Base-by-base conservation (phyloP, 23 tunicate species). In the Pegea sp. region DNA sequence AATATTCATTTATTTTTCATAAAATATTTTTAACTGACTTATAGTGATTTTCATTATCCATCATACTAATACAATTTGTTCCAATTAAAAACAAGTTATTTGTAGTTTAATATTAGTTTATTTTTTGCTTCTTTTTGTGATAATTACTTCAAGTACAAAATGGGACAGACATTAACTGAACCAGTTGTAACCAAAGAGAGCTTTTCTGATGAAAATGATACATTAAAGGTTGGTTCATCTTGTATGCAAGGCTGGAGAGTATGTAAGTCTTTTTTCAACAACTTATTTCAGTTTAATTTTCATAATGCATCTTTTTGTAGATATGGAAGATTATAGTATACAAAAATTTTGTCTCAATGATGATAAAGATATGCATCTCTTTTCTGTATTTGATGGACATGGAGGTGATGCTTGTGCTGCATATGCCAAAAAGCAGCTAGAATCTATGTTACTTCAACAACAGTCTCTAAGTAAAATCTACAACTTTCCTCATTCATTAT, bases 201-300 rank as follows among this genome's bases (percentile, higher is more conserved):
- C 5, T 49, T 72, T 29, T 63, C 68, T 49, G 95, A 84, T 68
- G 95, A 84, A 56, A 84, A 84, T 31, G 77, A 84, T 44, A 42
- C 38, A 3, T 38, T 84, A 22, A 73, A 84, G 62, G 70, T 89
- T 57, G 90, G 75, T 21, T 75, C 79, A 4, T 76, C 80, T 7
- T 76, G 75, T 29, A 89, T 89, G 98, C 98, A 89, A 31, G 98
- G 98, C 27, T 89, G 98, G 98, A 65, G 98, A 67, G 77, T 77
- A 49, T 66, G 90, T 76, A 73, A 67, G 76, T 67, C 72, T 81
- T 66, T 6, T 34, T 21, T 60, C 46, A 8, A 38, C 46, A 8
- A 38, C 13, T 38, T 38, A 38, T 8, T 16, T 8, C 16, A 8
- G 46, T 8, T 38, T 38, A 38, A 38, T 38, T 38, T 26, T 5